These are phyloP conservation scores for Pseudomyrmex sp. DNA, from an alignment of 1,140 invertebrate species.

Conservation along the genomic window DNA sequence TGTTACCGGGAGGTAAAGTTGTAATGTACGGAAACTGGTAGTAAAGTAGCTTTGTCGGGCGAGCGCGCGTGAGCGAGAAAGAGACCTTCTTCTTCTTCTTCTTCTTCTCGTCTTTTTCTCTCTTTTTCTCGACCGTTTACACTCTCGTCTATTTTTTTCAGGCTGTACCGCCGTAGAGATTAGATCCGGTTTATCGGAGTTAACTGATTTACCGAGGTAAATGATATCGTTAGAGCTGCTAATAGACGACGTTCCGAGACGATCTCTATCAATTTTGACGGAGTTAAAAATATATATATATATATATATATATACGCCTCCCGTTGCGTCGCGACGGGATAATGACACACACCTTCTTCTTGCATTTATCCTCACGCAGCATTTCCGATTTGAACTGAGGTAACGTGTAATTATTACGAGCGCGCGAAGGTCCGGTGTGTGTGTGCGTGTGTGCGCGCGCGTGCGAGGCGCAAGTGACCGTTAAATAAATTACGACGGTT, in stretches of 20 bases:
- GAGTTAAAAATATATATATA: conserved; percentile 8
- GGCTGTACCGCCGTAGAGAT: background rate
- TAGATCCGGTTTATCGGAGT: background rate
- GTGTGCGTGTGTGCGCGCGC: background rate
- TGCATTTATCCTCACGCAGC: conserved; percentile 27
- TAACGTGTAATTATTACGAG: conserved; percentile 45
- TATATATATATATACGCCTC: background rate
- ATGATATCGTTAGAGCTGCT: conserved; percentile 41
- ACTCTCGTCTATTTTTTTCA: conserved; percentile 8
- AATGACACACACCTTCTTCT: conserved; percentile 12
- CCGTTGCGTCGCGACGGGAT: conserved; percentile 9
- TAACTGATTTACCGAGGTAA: conserved; percentile 42
- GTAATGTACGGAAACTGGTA: conserved; percentile 31
- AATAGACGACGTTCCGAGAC: conserved; percentile 33
- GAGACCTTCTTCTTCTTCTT: too few relatives aligned
- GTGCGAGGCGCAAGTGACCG: conserved; percentile 34
- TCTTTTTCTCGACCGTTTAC: background rate
- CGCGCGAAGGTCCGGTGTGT: background rate
- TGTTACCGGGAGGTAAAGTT: conserved; percentile 14
- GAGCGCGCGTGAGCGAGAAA: background rate
- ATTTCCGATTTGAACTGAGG: conserved; percentile 33
- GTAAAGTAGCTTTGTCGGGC: conserved; percentile 21
- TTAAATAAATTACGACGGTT: conserved; percentile 52
- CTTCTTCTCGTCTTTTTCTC: too few relatives aligned
- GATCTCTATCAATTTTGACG: conserved; percentile 22